Percentiles rank a stretch among this genome's conserved stretches.
These are phyloP conservation scores for Varanus salvator DNA, from an alignment of 2,113 vertebrate species.

Conservation along the genomic window DNA sequence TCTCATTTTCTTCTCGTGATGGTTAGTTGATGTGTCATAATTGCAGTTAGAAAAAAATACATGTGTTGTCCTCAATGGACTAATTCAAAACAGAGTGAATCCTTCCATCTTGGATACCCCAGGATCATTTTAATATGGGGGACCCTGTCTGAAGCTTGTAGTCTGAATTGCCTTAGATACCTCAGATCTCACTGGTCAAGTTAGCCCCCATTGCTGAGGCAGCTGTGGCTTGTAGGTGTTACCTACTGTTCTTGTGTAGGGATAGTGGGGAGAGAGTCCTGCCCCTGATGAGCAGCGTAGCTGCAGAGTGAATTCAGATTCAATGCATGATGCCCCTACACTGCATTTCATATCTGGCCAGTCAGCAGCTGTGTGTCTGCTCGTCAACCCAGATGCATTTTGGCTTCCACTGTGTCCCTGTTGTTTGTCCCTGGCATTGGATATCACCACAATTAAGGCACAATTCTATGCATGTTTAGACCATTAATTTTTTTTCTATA, in stretches of 20 bases:
- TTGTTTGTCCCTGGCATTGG: too few relatives aligned
- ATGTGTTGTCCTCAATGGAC: background rate
- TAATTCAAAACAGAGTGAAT: background rate
- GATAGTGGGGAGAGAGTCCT: too few relatives aligned
- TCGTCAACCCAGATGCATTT: too few relatives aligned
- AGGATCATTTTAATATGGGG: background rate
- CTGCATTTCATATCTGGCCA: too few relatives aligned
- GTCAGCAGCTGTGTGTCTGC: too few relatives aligned
- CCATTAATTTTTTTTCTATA: too few relatives aligned
- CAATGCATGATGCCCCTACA: too few relatives aligned
- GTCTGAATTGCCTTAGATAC: background rate
- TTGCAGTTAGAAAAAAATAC: background rate
- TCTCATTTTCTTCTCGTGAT: background rate
- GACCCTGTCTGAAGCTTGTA: background rate
- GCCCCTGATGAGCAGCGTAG: too few relatives aligned
- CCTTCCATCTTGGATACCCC: background rate
- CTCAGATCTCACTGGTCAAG: background rate
- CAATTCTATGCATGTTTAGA: too few relatives aligned
- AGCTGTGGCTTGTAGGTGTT: background rate
- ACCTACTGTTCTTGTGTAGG: background rate
- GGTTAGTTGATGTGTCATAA: background rate
- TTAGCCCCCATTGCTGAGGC: background rate
- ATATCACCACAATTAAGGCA: too few relatives aligned
- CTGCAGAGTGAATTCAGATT: too few relatives aligned
- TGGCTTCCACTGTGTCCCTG: too few relatives aligned